Conservation (phyloP, 2,888 invertebrate species). For the Apamea monoglypha region DNA sequence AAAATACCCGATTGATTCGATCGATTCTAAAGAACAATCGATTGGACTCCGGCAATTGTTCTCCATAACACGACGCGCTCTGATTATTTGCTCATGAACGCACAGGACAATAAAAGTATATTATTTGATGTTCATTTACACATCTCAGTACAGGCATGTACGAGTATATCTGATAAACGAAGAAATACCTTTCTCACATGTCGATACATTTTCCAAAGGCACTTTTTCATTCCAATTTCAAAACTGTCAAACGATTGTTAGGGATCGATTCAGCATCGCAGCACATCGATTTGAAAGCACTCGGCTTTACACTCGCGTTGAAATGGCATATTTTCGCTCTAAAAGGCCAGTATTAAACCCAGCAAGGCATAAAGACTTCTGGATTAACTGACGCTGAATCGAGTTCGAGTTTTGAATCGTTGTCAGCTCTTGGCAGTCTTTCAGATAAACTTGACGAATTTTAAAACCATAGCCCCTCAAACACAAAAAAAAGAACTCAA, state of each 20-base stretch:
- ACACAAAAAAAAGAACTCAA: neutral
- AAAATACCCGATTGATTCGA: slow-evolving; percentile 41
- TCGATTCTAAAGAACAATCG: slow-evolving; percentile 51
- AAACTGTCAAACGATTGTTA: slow-evolving; percentile 39
- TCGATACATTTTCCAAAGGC: slow-evolving; percentile 14
- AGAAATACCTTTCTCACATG: neutral
- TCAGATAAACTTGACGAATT: neutral
- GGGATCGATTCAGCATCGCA: slow-evolving; percentile 32
- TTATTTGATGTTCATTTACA: neutral
- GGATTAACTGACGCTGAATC: slow-evolving; percentile 5
- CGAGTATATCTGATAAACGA: neutral
- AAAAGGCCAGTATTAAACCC: slow-evolving; percentile 35
- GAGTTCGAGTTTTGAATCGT: neutral
- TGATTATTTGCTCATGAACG: slow-evolving; percentile 35
- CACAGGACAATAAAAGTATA: slow-evolving; percentile 23
- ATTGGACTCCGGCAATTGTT: slow-evolving; percentile 44
- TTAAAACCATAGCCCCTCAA: neutral
- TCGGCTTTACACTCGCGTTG: slow-evolving; percentile 21
- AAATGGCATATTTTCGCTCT: slow-evolving; percentile 30
- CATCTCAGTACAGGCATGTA: neutral
- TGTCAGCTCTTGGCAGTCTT: neutral
- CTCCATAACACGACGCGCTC: slow-evolving; percentile 45
- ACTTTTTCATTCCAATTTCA: slow-evolving; percentile 25
- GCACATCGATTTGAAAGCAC: slow-evolving; percentile 34
- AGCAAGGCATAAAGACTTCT: slow-evolving; percentile 4